Evolutionary conservation across 2,113 vertebrate genomes (phyloP), one percentile per base, ranked within the genome.

Genomic region (Tauraco erythrolophus): DNA sequence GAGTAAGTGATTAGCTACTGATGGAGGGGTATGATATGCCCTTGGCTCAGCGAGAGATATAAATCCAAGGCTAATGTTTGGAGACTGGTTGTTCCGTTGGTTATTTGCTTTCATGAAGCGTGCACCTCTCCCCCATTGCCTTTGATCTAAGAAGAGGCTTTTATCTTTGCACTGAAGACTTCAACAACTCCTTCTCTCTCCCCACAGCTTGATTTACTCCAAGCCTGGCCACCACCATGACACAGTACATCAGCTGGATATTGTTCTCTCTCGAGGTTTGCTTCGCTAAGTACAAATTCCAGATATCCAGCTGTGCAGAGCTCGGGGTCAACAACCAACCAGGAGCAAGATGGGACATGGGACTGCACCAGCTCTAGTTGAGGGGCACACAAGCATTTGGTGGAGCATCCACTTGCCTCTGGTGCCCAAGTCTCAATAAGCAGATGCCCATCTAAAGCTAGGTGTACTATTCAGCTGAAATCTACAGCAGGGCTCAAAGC

Each of bases 1-100:
- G 46, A 92, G 69, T 64, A 54, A 70, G 64, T 33, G 65, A 94
- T 77, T 19, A 77, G 88, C 77, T 88, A 23, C 94, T 94, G 84
- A 62, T 90, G 86, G 82, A 95, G 70, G 77, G 64, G 53, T 56
- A 84, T 16, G 58, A 69, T 82, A 79, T 21, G 58, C 62, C 81
- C 84, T 65, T 6, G 7, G 70, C 79, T 87, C 72, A 56, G 50
- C 2, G 1, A 28, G 37, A 81, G 50, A 78, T 54, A 94, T 45
- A 89, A 95, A 96, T 78, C 81, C 87, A 91, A 78, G 41, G 28
- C 53, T 69, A 53, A 64, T 3, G 3, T 43, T 88, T 84, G 57
- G 24, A 82, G 81, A 25, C 45, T 35, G 46, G 79, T 18, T 30
- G 58, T 21, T 84, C 2, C 1, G 64, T 48, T 76, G 6, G 3